Evolutionary conservation across 2,888 invertebrate species (phyloP), one percentile per base, ranked within the genome.

Genomic region (Pterostichus madidus): DNA sequence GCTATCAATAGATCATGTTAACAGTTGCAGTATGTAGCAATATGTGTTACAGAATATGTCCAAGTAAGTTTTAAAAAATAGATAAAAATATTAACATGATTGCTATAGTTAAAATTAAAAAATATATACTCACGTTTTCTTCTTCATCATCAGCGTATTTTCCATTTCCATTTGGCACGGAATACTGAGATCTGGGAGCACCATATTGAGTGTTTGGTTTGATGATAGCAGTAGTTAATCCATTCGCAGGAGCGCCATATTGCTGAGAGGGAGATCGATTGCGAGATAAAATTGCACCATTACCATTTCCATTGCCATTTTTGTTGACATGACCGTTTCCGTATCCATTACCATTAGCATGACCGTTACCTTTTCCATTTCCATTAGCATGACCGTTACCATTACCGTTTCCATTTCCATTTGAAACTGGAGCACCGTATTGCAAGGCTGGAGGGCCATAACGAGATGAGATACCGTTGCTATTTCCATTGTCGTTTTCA

Each of bases 401-500:
- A 31, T 84, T 79, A 44, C 86, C 87, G 17, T 87, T 87, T 46
- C 87, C 24, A 24, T 24, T 24, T 24, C 24, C 88, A 46, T 85
- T 49, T 83, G 44, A 85, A 85, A n/a, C n/a, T n/a, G 85, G 84
- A 6, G 64, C 82, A 49, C 82, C 81, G 44, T 85, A 84, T 78
- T 86, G 86, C 56, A 85, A 85, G 24, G 86, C 49, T 86, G 86
- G 85, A 84, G 85, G 24, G 80, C 75, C 81, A 46, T 81, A 75
- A 5, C 75, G 39, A 39, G 68, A 17, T 8, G 56, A 53, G 64
- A 88, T 88, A 76, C 87, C 85, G 84, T 87, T 89, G 71, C 87
- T 85, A 24, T 24, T 24, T 24, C 24, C 24, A 3, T n/a, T n/a
- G n/a, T n/a, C n/a, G 4, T 78, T 78, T 13, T 17, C 35, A 15